phyloP scores from a whole-genome alignment of 92 coral and sea anemone species.

The Porites rus region DNA sequence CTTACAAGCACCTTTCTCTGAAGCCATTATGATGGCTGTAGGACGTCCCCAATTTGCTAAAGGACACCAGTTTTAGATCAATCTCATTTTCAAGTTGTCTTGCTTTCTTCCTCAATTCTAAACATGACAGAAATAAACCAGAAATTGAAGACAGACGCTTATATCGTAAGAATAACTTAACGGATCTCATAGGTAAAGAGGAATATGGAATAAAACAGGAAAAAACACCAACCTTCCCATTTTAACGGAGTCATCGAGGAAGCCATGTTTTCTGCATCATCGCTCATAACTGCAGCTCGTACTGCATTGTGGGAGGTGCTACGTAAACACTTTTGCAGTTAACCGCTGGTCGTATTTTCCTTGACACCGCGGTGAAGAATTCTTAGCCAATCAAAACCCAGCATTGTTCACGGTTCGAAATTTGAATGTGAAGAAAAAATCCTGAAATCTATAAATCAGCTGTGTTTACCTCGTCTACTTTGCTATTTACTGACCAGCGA shows the following conservation, averaged over 20 bases:
- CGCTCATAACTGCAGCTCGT: constrained; percentile 63
- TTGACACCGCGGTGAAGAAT: neutral
- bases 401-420: constrained; percentile 47
- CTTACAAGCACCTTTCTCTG: constrained; percentile 66
- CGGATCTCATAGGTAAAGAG: neutral
- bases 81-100: constrained; percentile 98
- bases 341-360: constrained; percentile 37
- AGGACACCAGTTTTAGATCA: constrained; percentile 95
- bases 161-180: neutral
- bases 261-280: constrained; percentile 95
- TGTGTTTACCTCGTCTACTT: constrained; percentile 39
- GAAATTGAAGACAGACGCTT: neutral
- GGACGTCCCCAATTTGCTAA: constrained; percentile 96
- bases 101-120: constrained; percentile 96
- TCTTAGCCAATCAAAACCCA: constrained; percentile 35
- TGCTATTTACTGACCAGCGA: neutral
- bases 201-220: neutral
- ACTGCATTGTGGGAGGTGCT: constrained; percentile 66
- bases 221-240: constrained; percentile 92
- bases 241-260: constrained; percentile 76
- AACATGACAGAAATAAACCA: neutral
- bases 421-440: constrained; percentile 24
- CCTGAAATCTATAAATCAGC: constrained; percentile 14
- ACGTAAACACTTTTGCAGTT: constrained; percentile 69
- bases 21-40: constrained; percentile 91